Base-by-base conservation (phyloP, 2,888 invertebrate genomes). In the Melanchra persicariae region DNA sequence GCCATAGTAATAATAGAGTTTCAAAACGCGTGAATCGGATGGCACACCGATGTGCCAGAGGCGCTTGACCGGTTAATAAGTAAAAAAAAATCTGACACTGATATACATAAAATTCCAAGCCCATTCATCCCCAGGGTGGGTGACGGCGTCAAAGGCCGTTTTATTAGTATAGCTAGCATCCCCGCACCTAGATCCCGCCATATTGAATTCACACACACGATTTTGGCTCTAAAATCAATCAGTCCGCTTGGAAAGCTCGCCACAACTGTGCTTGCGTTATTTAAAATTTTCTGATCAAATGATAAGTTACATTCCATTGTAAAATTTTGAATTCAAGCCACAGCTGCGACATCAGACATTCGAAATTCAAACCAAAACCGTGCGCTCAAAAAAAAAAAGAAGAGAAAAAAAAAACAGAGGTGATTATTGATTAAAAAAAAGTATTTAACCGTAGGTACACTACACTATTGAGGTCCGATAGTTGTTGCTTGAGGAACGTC, bases 401-500 rank as follows among this genome's bases (percentile, higher is more conserved):
- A 47, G 43, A 72, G 40, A 77, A 7, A 62, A 45, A 70, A 77
- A 40, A 61, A 77, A 74, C 74, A 78, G 68, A 78, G 68, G 64
- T 77, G 79, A 82, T 85, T 76, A 77, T 66, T 85, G 82, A 85
- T 86, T 51, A 74, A 80, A 88, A 84, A 89, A 88, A 87, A 85
- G 79, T 62, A 79, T 78, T 80, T 77, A 87, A 85, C 83, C 88
- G 86, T 88, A 88, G 87, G 91, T 92, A 93, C 92, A 93, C 93
- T 95, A 95, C 91, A 91, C 94, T 94, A 95, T 91, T 95, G 95
- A 95, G 95, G 95, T 95, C 95, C 95, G 94, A 92, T 87, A 89
- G 92, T 93, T 93, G 93, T 91, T 91, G 91, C 87, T 82, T 84
- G 93, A 93, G 95, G 95, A 95, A 95, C 95, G 95, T 91, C 95